A percentile compares a stretch with the other conserved stretches of the same genome.
Evolutionary conservation across 2,797 vertebrate species (phyloP).

Genomic region (Catostomus latipinnis): DNA sequence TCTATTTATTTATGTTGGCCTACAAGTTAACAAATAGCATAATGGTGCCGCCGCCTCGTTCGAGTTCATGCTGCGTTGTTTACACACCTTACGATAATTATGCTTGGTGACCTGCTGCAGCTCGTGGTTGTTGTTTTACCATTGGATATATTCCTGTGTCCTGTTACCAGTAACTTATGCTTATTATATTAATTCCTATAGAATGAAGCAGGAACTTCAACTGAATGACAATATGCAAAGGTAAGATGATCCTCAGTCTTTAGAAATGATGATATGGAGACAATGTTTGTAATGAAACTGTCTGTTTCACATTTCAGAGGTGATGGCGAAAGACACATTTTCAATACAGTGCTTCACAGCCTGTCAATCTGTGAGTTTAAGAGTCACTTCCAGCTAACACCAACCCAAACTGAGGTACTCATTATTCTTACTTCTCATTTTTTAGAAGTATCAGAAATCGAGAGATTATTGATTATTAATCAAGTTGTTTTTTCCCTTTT

Average conservation of each 20-base stretch:
- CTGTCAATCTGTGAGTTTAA: slow-evolving; percentile 56
- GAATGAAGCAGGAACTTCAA: neutral
- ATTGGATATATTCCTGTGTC: neutral
- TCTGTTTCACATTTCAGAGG: slow-evolving; percentile 4
- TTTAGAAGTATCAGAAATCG: neutral
- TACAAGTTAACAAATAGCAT: neutral
- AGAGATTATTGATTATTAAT: neutral
- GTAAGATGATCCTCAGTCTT: neutral
- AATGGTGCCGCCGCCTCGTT: neutral
- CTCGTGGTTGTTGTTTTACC: no score
- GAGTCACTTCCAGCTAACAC: slow-evolving; percentile 56
- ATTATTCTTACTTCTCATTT: neutral
- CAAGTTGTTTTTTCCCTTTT: neutral
- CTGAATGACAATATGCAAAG: neutral
- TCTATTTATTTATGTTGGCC: neutral
- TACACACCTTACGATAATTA: neutral
- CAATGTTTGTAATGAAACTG: neutral
- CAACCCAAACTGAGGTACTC: slow-evolving; percentile 58
- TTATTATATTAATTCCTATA: neutral
- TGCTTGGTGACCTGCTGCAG: neutral
- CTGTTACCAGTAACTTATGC: neutral
- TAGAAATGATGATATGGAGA: neutral
- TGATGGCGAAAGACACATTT: slow-evolving; percentile 20
- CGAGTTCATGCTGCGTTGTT: neutral
- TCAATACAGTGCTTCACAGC: slow-evolving; percentile 42